Evolutionary conservation across 2,113 vertebrate species (phyloP).

Genomic region (Astatotilapia flaviijosephi): DNA sequence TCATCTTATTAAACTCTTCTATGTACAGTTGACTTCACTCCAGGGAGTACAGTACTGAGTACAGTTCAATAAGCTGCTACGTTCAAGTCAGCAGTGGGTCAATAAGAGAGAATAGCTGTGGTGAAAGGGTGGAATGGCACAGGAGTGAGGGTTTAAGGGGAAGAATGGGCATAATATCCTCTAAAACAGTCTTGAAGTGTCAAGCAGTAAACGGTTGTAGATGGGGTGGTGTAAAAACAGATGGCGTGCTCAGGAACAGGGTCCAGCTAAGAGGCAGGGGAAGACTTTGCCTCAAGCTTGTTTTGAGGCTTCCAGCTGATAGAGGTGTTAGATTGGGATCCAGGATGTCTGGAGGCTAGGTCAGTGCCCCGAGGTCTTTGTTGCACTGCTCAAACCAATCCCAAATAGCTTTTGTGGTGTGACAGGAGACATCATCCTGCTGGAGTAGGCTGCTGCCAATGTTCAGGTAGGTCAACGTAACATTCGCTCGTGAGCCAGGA

Average conservation of each 20-base stretch:
- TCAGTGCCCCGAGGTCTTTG: not conserved
- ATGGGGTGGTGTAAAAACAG: not conserved
- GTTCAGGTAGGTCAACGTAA: not conserved
- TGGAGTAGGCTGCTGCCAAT: not conserved
- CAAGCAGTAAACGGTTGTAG: not conserved
- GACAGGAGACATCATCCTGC: not conserved
- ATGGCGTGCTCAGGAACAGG: accelerated
- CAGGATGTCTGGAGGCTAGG: not conserved
- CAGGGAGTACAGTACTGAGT: not conserved
- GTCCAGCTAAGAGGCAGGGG: not conserved
- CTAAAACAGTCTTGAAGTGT: not conserved
- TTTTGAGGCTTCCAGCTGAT: not conserved
- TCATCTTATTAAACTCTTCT: slow-evolving; percentile 1
- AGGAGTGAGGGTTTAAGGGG: not conserved
- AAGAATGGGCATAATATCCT: not conserved
- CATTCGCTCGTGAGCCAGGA: not conserved
- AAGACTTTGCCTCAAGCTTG: not conserved
- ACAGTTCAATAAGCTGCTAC: slow-evolving; percentile 22
- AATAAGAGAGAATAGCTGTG: slow-evolving; percentile 9
- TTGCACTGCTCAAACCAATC: not conserved
- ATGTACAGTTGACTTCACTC: not conserved
- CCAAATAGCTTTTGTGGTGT: not conserved
- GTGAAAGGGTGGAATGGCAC: not conserved
- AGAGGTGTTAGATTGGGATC: not conserved
- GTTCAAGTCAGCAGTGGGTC: slow-evolving; percentile 14